Evolutionary conservation across 2,888 invertebrate genomes (phyloP).

Genomic region (Fissipunctia ypsillon): DNA sequence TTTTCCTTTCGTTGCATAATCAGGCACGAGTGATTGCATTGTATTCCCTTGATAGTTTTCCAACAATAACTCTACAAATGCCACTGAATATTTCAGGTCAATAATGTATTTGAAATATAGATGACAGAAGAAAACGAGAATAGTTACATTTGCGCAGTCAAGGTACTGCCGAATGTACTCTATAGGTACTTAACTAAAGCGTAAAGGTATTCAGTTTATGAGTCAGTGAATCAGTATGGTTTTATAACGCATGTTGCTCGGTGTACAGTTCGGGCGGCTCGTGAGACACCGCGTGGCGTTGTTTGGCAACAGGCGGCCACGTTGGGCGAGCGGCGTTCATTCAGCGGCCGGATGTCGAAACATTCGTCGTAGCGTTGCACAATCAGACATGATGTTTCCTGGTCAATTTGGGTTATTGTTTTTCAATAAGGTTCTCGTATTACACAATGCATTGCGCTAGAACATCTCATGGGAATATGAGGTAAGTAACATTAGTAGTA

Average conservation of each 20-base stretch:
- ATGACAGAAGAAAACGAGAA: constrained; percentile 30
- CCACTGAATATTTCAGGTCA: constrained; percentile 41
- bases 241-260: constrained; percentile 3
- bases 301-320: constrained; percentile 56
- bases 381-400: constrained; percentile 76
- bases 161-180: constrained; percentile 2
- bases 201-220: not conserved
- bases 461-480: constrained; percentile 34
- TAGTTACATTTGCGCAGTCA: constrained; percentile 28
- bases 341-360: constrained; percentile 63
- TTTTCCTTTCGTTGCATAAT: constrained; percentile 47
- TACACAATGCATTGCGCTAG: constrained; percentile 43
- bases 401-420: constrained; percentile 78
- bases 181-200: not conserved
- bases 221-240: constrained; percentile 32
- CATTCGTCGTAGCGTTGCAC: constrained; percentile 69
- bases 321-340: constrained; percentile 44
- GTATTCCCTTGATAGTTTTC: constrained; percentile 55
- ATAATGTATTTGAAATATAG: constrained; percentile 41
- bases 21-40: constrained; percentile 29
- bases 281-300: constrained; percentile 48
- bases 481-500: constrained; percentile 43
- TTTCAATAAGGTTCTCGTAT: constrained; percentile 65
- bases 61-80: constrained; percentile 50
- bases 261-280: not conserved